These are phyloP conservation scores for Ellobius talpinus DNA, from an alignment of 2,113 vertebrate genomes.

Conservation along the genomic window DNA sequence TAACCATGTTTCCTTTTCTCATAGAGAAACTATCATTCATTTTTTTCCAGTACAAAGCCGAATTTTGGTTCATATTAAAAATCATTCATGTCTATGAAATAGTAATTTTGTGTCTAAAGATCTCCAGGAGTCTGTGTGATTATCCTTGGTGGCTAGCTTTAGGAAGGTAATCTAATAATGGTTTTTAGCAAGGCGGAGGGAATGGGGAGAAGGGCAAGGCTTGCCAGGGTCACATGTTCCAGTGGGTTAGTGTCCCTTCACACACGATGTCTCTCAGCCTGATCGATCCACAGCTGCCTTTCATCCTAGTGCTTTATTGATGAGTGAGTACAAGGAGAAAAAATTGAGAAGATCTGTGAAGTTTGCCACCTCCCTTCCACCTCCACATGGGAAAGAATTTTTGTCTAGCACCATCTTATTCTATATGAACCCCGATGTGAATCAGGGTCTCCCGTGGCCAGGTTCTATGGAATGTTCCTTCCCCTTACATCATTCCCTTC, in stretches of 20 bases:
- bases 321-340: neutral
- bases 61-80: neutral
- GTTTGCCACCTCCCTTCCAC: neutral
- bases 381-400: neutral
- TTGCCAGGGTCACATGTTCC: neutral
- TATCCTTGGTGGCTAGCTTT: neutral
- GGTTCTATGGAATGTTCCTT: neutral
- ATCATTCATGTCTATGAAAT: neutral
- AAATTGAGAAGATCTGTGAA: neutral
- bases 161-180: neutral
- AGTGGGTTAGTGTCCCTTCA: neutral
- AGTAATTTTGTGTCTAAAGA: neutral
- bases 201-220: neutral
- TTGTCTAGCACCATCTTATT: neutral
- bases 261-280: neutral
- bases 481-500: neutral
- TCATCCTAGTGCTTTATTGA: neutral
- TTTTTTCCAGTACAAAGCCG: neutral
- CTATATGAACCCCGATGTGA: neutral
- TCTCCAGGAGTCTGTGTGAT: neutral
- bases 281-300: neutral
- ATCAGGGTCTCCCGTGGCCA: neutral
- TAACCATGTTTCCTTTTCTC: neutral
- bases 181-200: neutral
- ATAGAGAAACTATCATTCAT: neutral